phyloP scores from a whole-genome alignment of 2,797 vertebrate genomes.

The Anomalospiza imberbis region DNA sequence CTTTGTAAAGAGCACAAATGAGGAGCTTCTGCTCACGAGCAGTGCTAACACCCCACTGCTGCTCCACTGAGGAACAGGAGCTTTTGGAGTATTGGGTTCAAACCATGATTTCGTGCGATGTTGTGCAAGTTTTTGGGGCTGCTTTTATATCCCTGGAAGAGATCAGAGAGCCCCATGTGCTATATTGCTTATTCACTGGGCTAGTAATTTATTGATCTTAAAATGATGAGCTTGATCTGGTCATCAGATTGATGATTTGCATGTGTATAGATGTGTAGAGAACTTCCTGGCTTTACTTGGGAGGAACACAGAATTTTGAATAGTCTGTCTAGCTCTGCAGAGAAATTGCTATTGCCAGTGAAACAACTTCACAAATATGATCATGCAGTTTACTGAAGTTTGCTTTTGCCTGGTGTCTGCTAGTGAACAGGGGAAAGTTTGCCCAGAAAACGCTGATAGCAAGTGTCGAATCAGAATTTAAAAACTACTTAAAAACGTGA shows the following conservation, averaged over 20 bases:
- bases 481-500: background rate
- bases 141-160: background rate
- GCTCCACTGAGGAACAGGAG: background rate
- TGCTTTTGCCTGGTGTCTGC: background rate
- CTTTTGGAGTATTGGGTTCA: accelerated
- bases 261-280: background rate
- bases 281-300: background rate
- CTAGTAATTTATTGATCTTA: background rate
- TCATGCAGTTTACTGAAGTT: background rate
- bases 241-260: background rate
- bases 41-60: background rate
- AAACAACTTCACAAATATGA: background rate
- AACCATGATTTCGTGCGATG: background rate
- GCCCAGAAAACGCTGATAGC: background rate
- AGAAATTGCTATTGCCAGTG: background rate
- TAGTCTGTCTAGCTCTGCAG: background rate
- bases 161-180: background rate
- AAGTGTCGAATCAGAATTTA: background rate
- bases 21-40: background rate
- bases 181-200: background rate
- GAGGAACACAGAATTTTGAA: background rate
- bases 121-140: background rate
- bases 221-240: background rate
- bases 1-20: background rate
- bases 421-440: background rate